Evolutionary conservation across 53 echinoderm and acorn worm species (phyloP).

Genomic region (Glandiceps talaboti): DNA sequence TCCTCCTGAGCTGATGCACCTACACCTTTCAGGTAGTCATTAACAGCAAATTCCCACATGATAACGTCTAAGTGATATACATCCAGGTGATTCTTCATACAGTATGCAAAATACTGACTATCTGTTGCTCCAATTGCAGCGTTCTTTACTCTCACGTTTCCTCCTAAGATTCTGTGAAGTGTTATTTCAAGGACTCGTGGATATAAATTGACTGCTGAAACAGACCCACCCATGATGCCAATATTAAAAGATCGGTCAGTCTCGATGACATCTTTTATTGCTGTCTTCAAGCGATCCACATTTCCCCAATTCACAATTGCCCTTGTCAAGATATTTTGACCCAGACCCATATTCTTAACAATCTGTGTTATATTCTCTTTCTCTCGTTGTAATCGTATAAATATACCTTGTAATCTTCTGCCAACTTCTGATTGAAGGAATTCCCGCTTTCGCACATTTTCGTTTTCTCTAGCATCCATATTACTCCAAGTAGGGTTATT

Average conservation of each 20-base stretch:
- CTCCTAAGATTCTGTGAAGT: constrained; percentile 41
- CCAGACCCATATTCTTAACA: constrained; percentile 40
- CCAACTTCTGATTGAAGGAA: background rate
- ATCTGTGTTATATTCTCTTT: background rate
- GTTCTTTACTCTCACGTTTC: constrained; percentile 44
- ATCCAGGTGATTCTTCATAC: constrained; percentile 45
- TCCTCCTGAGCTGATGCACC: constrained; percentile 58
- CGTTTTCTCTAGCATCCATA: background rate
- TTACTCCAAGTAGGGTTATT: background rate
- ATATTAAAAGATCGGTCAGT: constrained; percentile 45
- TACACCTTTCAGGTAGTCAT: constrained; percentile 38
- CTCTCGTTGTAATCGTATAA: background rate
- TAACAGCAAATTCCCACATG: constrained; percentile 58
- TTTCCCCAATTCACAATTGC: constrained; percentile 28
- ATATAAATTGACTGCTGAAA: constrained; percentile 21
- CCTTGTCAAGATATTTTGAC: constrained; percentile 23
- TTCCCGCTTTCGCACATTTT: background rate
- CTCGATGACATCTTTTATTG: constrained; percentile 48
- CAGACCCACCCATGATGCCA: constrained; percentile 43
- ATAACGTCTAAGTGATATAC: constrained; percentile 45
- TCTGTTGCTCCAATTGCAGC: constrained; percentile 32
- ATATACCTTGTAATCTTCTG: background rate
- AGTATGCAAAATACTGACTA: constrained; percentile 67
- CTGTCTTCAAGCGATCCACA: constrained; percentile 17
- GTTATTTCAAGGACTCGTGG: constrained; percentile 28